Conservation (phyloP, 2,888 invertebrate species). For the Ramazzottius varieornatus region DNA sequence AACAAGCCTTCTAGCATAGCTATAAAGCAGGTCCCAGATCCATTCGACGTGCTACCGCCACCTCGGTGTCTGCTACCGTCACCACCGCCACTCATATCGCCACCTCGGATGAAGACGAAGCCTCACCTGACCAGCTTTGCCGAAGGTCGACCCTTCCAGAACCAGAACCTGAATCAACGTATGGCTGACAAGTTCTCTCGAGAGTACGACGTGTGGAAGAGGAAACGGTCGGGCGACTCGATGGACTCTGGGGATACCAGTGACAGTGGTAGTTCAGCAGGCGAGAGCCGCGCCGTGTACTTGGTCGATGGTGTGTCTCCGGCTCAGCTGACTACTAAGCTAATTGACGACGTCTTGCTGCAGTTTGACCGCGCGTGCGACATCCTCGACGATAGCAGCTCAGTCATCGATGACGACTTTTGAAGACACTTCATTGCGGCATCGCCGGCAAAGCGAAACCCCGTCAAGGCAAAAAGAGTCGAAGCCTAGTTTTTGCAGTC, state of each 20-base stretch:
- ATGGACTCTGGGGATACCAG: not conserved
- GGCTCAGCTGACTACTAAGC: not conserved
- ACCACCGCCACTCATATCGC: not conserved
- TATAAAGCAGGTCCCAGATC: too few relatives aligned
- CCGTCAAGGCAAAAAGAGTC: too few relatives aligned
- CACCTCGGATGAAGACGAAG: not conserved
- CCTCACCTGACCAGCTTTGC: not conserved
- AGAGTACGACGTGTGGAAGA: not conserved
- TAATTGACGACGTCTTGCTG: not conserved
- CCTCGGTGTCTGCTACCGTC: not conserved
- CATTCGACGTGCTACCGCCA: not conserved
- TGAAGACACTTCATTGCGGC: too few relatives aligned
- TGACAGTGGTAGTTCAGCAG: not conserved
- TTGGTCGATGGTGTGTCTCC: not conserved
- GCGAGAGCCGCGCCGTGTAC: not conserved
- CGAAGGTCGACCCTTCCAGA: not conserved
- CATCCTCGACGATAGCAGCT: not conserved
- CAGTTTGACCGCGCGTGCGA: slow-evolving; percentile 1
- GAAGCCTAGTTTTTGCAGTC: too few relatives aligned
- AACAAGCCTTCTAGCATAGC: not conserved
- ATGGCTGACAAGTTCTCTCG: slow-evolving; percentile 1
- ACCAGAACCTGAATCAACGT: not conserved
- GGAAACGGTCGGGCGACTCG: slow-evolving; percentile 2
- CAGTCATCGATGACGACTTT: too few relatives aligned
- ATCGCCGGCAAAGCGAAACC: too few relatives aligned